These are phyloP conservation scores for Microctonus aethiopoides DNA, from an alignment of 2,888 invertebrate genomes.

Conservation along the genomic window DNA sequence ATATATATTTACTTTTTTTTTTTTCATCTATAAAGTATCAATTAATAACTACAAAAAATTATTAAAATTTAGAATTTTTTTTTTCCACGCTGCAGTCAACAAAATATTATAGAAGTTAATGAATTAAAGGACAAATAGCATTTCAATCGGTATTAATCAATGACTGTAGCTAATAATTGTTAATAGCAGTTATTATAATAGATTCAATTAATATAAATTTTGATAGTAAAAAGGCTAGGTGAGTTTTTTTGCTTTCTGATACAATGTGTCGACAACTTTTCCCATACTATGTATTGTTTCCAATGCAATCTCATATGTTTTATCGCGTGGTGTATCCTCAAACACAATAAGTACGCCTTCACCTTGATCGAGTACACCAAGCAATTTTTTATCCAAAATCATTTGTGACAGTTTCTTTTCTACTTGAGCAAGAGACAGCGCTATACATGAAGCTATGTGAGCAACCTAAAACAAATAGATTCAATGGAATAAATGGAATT, in stretches of 20 bases:
- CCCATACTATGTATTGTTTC: slow-evolving; percentile 99
- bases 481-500: slow-evolving; percentile 4
- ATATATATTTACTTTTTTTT: neutral
- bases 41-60: neutral
- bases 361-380: slow-evolving; percentile 98
- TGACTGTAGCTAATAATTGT: slow-evolving; percentile 53
- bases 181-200: slow-evolving; percentile 59
- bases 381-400: slow-evolving; percentile 98
- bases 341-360: slow-evolving; percentile 98
- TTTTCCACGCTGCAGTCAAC: neutral
- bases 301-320: slow-evolving; percentile 96
- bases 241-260: slow-evolving; percentile 98
- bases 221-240: slow-evolving; percentile 73
- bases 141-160: slow-evolving; percentile 49
- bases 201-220: slow-evolving; percentile 39
- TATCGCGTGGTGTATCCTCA: slow-evolving; percentile 93
- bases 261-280: slow-evolving; percentile 98
- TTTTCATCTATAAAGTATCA: slow-evolving; percentile 8
- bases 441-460: slow-evolving; percentile 91
- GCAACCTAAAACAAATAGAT: slow-evolving; percentile 70
- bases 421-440: slow-evolving; percentile 88
- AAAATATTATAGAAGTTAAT: slow-evolving; percentile 21
- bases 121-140: slow-evolving; percentile 42
- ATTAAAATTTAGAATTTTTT: neutral
- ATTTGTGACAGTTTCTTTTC: slow-evolving; percentile 99